Evolutionary conservation across 2,797 vertebrate species (phyloP).

Genomic region (Diplodus sargus): DNA sequence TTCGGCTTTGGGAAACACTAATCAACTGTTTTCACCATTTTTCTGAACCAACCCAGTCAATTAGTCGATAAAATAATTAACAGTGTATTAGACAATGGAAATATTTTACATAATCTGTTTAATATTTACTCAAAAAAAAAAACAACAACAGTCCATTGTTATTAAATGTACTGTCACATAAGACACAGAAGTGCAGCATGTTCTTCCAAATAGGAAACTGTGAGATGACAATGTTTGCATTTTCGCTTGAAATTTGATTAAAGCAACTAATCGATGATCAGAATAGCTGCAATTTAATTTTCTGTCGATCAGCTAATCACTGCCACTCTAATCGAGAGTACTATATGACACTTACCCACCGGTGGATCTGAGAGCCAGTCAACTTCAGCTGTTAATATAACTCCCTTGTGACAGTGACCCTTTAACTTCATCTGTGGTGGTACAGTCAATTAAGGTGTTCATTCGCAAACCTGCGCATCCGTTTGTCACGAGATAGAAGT

Average conservation of each 20-base stretch:
- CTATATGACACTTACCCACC: constrained; percentile 26
- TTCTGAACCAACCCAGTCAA: too few relatives aligned
- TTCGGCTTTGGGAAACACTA: too few relatives aligned
- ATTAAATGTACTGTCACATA: background rate
- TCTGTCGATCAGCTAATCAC: background rate
- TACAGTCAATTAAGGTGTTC: background rate
- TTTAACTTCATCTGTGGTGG: background rate
- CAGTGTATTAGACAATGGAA: too few relatives aligned
- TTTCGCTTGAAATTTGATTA: background rate
- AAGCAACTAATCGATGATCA: background rate
- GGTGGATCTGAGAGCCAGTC: background rate
- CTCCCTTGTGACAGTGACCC: background rate
- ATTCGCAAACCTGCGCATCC: background rate
- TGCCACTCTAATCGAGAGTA: background rate
- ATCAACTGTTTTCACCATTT: too few relatives aligned
- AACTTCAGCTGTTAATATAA: constrained; percentile 11
- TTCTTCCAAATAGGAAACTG: background rate
- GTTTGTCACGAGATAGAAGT: background rate
- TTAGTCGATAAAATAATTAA: too few relatives aligned
- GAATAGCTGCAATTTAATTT: background rate
- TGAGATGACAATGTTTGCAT: background rate
- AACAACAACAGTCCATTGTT: background rate
- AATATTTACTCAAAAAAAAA: background rate
- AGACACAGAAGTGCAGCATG: background rate
- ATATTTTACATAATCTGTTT: background rate